Evolutionary conservation across 2,888 invertebrate species (phyloP), one percentile per base, ranked within the genome.

Genomic region (Phyllotreta cruciferae): DNA sequence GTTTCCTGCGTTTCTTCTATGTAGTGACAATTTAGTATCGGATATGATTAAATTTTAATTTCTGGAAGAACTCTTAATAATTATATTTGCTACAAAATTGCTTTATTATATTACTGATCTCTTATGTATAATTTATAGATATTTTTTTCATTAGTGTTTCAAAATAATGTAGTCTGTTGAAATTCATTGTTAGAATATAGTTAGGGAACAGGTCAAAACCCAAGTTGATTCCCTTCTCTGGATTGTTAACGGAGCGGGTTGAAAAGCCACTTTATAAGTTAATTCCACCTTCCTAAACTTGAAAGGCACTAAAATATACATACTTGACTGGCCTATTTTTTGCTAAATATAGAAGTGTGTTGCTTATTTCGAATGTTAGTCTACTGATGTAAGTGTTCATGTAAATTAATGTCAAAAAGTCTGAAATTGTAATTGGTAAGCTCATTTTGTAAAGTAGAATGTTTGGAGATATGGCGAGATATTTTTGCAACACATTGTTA

Each of bases 361-460:
- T 56, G 56, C 56, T 56, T 49, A 37, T 38, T 50, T 38, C 49
- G 24, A 34, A 50, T 57, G 34, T 11, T 57, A 37, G 37, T 50
- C 50, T 41, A 41, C 56, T 47, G 37, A 49, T 45, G 34, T 57
- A 50, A 63, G 54, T 49, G 45, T 54, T 42, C 41, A 49, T 55
- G 37, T 56, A 70, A 64, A 71, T 71, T 70, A 73, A 64, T 72
- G 73, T 73, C 73, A 67, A 74, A 52, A 75, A 75, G 75, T 75
- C 75, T 75, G 75, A 75, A 71, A 72, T 72, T 67, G 66, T 66
- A 63, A 70, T 70, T 72, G 71, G 73, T 74, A 72, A 73, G 76
- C 74, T 74, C 74, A 75, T 76, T 74, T 72, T 74, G 70, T 72
- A 73, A 66, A 67, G 67, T 62, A 47, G 57, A 70, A 69, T 56